phyloP scores from a whole-genome alignment of 1,140 invertebrate species.

The Hyles euphorbiae region DNA sequence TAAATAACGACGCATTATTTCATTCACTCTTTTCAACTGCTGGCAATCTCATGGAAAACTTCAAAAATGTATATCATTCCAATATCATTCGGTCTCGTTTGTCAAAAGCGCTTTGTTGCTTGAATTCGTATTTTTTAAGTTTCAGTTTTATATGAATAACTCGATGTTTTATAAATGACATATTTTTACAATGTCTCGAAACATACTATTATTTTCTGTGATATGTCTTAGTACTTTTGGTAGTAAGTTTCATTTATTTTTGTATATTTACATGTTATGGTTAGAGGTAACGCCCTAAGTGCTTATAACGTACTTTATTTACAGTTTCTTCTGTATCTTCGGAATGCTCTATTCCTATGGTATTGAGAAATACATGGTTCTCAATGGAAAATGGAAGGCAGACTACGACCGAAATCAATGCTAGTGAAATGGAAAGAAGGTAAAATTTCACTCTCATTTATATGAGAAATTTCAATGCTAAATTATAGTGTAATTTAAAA shows the following conservation, averaged over 20 bases:
- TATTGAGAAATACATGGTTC: slow-evolving; percentile 91
- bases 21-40: no score
- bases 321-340: slow-evolving; percentile 44
- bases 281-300: slow-evolving; percentile 38
- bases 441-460: slow-evolving; percentile 17
- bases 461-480: no score
- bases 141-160: neutral
- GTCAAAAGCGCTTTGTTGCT: neutral
- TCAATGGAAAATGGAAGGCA: slow-evolving; percentile 92
- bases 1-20: no score
- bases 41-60: no score
- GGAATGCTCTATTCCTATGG: slow-evolving; percentile 82
- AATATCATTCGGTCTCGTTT: no score
- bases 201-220: neutral
- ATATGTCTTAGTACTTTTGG: slow-evolving; percentile 17
- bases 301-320: slow-evolving; percentile 28
- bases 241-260: slow-evolving; percentile 19
- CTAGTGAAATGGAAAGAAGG: slow-evolving; percentile 81
- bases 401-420: slow-evolving; percentile 89
- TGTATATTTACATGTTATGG: slow-evolving; percentile 8
- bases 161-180: neutral
- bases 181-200: slow-evolving; percentile 11
- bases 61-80: no score
- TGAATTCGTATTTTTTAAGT: neutral
- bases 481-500: no score